Evolutionary conservation across 1,140 invertebrate genomes (phyloP), one percentile per base, ranked within the genome.

Genomic region (Caenorhabditis tropicalis): DNA sequence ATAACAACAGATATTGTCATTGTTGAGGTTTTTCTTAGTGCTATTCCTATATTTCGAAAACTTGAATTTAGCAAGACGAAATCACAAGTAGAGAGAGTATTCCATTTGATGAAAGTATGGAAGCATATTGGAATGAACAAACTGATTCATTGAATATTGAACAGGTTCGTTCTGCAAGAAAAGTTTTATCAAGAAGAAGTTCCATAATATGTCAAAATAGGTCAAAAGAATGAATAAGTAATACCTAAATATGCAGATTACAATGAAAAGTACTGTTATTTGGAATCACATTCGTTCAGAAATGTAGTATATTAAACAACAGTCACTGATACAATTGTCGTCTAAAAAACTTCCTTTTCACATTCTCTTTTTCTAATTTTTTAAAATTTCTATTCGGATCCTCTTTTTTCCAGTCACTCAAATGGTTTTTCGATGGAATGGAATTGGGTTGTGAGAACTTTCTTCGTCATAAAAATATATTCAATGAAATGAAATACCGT

Each of bases 361-460:
- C n/a, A n/a, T n/a, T n/a, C n/a, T n/a, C n/a, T n/a, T n/a, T n/a
- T n/a, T 43, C 39, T 43, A 43, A 43, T 43, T 12, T 43, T 43
- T 43, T 6, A 43, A 43, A n/a, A n/a, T n/a, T n/a, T n/a, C n/a
- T n/a, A n/a, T n/a, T n/a, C n/a, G n/a, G n/a, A n/a, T n/a, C n/a
- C n/a, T 51, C n/a, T 51, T 10, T 29, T 27, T 65, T 36, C 3
- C 58, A 65, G 58, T 65, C 79, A 3, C n/a, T 53, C 31, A 24
- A 53, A 39, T 49, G 43, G 79, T 81, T 49, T 51, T 81, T 46
- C 24, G 51, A 56, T 39, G 31, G 49, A 53, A 81, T 56, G 79
- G 15, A 53, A 65, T 6, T 65, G 16, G 58, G 58, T 33, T 65
- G 58, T 7, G 58, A 36, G 29, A 65, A 65, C 29, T n/a, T 36